Evolutionary conservation across 2,113 vertebrate species (phyloP), one percentile per base, ranked within the genome.

Genomic region (Lathamus discolor): DNA sequence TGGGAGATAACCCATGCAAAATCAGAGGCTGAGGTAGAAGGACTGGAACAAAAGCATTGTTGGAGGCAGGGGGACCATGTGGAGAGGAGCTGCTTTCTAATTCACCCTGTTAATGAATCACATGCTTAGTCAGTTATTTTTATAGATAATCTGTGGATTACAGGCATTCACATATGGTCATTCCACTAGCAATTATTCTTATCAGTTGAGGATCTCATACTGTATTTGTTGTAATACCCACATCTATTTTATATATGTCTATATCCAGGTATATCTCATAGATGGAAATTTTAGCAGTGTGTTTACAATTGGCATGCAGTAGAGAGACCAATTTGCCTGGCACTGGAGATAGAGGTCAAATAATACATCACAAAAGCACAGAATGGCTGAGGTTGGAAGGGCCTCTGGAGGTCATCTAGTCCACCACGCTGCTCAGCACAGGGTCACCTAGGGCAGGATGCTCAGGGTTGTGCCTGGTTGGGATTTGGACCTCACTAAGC

Each of bases 381-480:
- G 55, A 80, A 57, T 13, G 22, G 9, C 28, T 55, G 57, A 29
- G 15, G 13, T 29, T 57, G 39, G 63, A 54, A 87, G 28, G 25
- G 19, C 16, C 39, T 43, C 19, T 63, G 46, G 86, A 94, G 46
- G 83, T 37, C 4, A 2, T 33, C 22, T 35, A 51, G 59, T 52
- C 28, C 17, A 33, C 39, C 13, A 66, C 0, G 1, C 22, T 54
- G 43, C 41, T 63, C 52, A 88, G 61, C 0, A 0, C n/a, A 89
- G 44, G 44, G 18, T 72, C 41, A 62, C 22, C 39, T 67, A 29
- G 37, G 41, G 13, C 63, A 87, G 37, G 46, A 52, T 48, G 46
- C 16, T 63, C 29, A 48, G 19, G 17, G 37, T 3, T 13, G 3
- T 80, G 46, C 17, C 63, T 64, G 4, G 7, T 44, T 20, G 10